These are phyloP conservation scores for Echinometra lucunter DNA, from an alignment of 53 echinoderm and acorn worm genomes.

Conservation along the genomic window DNA sequence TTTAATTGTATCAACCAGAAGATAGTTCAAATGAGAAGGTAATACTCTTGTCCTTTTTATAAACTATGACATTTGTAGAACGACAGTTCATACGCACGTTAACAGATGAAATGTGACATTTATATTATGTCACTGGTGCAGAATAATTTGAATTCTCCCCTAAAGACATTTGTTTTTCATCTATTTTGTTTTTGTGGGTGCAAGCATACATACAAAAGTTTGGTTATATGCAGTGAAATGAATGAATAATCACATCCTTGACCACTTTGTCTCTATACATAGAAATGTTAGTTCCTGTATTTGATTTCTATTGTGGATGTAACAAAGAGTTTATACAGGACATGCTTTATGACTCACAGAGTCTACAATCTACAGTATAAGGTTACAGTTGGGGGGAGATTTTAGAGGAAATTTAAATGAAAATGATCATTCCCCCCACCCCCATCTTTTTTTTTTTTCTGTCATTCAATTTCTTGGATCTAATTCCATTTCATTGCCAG, in stretches of 20 bases:
- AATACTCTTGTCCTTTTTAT: background rate
- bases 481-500: background rate
- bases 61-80: background rate
- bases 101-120: background rate
- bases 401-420: background rate
- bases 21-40: background rate
- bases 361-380: background rate
- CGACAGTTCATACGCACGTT: background rate
- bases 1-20: background rate
- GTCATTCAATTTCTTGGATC: background rate
- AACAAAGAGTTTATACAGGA: background rate
- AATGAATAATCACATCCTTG: conserved; percentile 21
- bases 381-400: background rate
- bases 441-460: background rate
- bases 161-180: background rate
- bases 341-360: background rate
- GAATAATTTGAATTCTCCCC: background rate
- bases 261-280: background rate
- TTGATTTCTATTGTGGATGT: background rate
- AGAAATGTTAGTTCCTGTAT: background rate
- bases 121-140: background rate
- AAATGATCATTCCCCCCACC: too few species aligned
- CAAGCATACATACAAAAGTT: background rate
- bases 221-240: background rate
- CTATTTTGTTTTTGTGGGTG: background rate